A percentile compares a stretch with the other conserved stretches of the same genome.
Conservation (phyloP, 2,888 invertebrate species). For the Biston betularia region DNA sequence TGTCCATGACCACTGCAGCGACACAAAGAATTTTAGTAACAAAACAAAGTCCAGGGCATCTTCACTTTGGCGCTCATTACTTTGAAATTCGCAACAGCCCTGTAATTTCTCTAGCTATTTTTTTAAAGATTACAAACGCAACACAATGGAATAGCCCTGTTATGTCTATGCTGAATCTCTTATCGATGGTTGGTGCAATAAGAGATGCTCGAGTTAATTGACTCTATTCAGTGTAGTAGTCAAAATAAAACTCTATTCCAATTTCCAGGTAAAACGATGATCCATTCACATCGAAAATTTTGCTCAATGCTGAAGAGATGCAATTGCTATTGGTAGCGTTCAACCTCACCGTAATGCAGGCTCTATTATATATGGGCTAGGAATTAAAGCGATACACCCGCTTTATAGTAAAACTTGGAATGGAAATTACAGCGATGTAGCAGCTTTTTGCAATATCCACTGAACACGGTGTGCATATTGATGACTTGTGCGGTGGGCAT, state of each 20-base stretch:
- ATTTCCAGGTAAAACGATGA: background rate
- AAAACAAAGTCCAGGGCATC: too few relatives aligned
- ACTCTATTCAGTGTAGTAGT: background rate
- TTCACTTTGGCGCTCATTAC: too few relatives aligned
- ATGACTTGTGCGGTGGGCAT: background rate
- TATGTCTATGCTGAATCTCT: too few relatives aligned
- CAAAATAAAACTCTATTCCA: background rate
- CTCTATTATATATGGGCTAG: background rate
- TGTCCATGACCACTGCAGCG: too few relatives aligned
- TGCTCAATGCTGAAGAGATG: slow-evolving; percentile 1
- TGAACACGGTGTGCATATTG: slow-evolving; percentile 6
- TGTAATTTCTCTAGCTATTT: too few relatives aligned
- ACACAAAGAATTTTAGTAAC: too few relatives aligned
- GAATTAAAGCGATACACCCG: background rate
- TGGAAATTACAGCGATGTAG: slow-evolving; percentile 3
- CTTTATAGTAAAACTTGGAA: slow-evolving; percentile 3
- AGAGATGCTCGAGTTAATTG: background rate
- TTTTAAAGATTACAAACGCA: too few relatives aligned
- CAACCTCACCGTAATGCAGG: background rate
- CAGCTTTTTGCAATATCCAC: slow-evolving; percentile 6
- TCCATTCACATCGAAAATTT: slow-evolving; percentile 4
- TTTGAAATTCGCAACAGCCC: too few relatives aligned
- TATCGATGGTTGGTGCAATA: background rate
- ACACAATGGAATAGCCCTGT: too few relatives aligned
- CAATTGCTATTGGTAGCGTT: background rate